Evolutionary conservation across 2,888 invertebrate species (phyloP), one percentile per base, ranked within the genome.

Genomic region (Protula sp.): DNA sequence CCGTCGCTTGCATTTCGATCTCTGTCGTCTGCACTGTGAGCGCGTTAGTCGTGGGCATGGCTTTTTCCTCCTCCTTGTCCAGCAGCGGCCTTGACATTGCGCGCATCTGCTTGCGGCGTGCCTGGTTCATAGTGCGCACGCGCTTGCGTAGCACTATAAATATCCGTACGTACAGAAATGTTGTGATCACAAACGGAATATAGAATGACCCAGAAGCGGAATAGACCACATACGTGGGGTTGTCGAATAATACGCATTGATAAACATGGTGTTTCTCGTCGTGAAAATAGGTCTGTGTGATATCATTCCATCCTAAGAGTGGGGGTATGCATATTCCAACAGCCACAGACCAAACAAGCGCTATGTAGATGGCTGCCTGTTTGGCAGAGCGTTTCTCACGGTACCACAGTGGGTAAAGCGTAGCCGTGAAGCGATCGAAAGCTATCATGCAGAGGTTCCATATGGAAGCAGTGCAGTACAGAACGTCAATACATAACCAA

Each of bases 401-500:
- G 64, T 81, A 81, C 77, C 78, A 77, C 14, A 79, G 70, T 1
- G 81, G 81, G 60, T 79, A 80, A n/a, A 78, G 73, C 1, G 81
- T 81, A 2, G 81, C 81, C 2, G 80, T 76, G 65, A 77, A 81
- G 1, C 81, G 71, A 64, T 81, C 81, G 14, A 80, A 74, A 2
- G 81, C 80, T 27, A 81, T 80, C 28, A 78, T 77, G 61, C 78
- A 77, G 27, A 81, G 68, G 47, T 79, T 78, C 81, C 81, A 81
- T 27, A 81, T 79, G 19, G 80, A 80, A 2, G 81, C 81, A 2
- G 81, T 81, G 67, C 81, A 81, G 66, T 77, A 79, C 22, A 81
- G 69, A 1, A 81, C 81, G 65, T 81, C 81, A 51, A 82, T 75
- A 0, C 80, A 78, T 19, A 83, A 80, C 82, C 83, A 84, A 58